A percentile compares a stretch with the other conserved stretches of the same genome.
Evolutionary conservation across 2,888 invertebrate species (phyloP).

Genomic region (Drosophila pseudotakahashii): DNA sequence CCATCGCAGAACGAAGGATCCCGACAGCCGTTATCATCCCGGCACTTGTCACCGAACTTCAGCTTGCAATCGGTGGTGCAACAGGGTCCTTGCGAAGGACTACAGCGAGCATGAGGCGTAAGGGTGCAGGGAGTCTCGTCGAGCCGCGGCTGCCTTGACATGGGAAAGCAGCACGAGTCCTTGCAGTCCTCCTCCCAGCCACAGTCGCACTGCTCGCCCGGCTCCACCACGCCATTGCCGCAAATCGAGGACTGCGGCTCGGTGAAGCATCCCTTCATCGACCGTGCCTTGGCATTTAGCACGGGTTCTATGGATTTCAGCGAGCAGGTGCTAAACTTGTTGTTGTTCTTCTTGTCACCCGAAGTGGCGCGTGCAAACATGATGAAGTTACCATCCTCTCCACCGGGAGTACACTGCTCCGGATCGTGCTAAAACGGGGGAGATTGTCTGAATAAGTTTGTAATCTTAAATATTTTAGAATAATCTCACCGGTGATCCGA

Average conservation of each 20-base stretch:
- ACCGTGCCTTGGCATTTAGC: constrained; percentile 95
- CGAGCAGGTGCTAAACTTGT: constrained; percentile 98
- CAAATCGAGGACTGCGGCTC: constrained; percentile 97
- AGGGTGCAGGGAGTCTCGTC: constrained; percentile 94
- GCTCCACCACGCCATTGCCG: constrained; percentile 98
- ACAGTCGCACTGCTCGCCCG: constrained; percentile 99
- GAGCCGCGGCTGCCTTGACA: constrained; percentile 90
- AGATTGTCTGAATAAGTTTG: background rate
- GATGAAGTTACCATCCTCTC: constrained; percentile 98
- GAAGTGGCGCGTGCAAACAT: constrained; percentile 99
- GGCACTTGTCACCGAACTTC: constrained; percentile 94
- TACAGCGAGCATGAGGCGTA: constrained; percentile 87
- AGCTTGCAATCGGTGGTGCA: constrained; percentile 94
- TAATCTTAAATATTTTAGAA: background rate
- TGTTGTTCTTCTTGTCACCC: constrained; percentile 98
- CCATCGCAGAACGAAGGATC: constrained; percentile 97
- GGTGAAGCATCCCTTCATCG: constrained; percentile 95
- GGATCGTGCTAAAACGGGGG: constrained; percentile 93
- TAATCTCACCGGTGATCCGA: constrained; percentile 95
- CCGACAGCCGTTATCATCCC: constrained; percentile 96
- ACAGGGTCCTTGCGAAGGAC: constrained; percentile 93
- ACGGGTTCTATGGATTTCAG: constrained; percentile 96
- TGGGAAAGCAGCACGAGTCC: constrained; percentile 96
- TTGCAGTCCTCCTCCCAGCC: constrained; percentile 99
- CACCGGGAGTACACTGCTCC: constrained; percentile 96